A percentile compares a stretch with the other conserved stretches of the same genome.
These are phyloP conservation scores for Hephaestus fuliginosus DNA, from an alignment of 2,797 vertebrate species.

Conservation along the genomic window DNA sequence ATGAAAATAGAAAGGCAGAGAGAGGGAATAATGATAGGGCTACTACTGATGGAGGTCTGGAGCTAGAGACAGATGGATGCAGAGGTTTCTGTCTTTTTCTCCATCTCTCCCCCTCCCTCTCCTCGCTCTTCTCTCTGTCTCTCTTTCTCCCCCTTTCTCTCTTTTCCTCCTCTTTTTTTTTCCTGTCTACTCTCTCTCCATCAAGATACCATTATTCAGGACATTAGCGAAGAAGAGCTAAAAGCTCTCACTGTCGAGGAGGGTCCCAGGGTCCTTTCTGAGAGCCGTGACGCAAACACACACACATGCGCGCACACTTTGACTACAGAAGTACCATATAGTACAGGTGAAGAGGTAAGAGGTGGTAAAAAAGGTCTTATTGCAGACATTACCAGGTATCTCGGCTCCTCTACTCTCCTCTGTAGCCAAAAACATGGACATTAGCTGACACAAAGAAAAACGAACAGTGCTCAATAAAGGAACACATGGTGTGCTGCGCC, in stretches of 20 bases:
- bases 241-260: constrained; percentile 88
- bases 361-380: constrained; percentile 78
- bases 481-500: background rate
- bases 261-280: constrained; percentile 84
- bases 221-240: constrained; percentile 89
- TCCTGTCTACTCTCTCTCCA: constrained; percentile 70
- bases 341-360: constrained; percentile 76
- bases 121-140: constrained; percentile 9
- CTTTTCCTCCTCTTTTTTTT: constrained; percentile 42
- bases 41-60: constrained; percentile 69
- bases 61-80: constrained; percentile 76
- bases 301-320: constrained; percentile 54
- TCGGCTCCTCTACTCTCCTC: constrained; percentile 56
- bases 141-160: constrained; percentile 19
- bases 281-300: constrained; percentile 67
- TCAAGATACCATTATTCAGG: constrained; percentile 89
- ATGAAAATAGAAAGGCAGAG: constrained; percentile 73
- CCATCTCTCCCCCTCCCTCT: constrained; percentile 21
- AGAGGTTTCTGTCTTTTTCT: constrained; percentile 67
- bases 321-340: constrained; percentile 63
- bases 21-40: constrained; percentile 75
- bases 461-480: constrained; percentile 52
- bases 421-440: constrained; percentile 66
- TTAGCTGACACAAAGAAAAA: constrained; percentile 69
- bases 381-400: constrained; percentile 73